Conservation (phyloP, 2,888 invertebrate species). For the Erynnis tages region DNA sequence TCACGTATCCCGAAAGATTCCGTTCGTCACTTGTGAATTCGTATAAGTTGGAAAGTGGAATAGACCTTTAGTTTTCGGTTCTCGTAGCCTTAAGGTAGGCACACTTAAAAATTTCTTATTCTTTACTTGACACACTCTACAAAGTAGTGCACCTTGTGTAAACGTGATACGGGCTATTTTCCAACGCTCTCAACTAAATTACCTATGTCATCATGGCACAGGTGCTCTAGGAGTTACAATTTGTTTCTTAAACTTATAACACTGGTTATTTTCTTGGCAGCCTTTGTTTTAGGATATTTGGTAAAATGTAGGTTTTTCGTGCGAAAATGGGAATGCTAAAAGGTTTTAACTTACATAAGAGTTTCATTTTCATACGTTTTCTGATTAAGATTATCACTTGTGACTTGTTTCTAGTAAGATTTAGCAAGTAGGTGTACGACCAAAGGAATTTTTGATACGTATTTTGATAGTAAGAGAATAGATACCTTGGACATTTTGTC, state of each 20-base stretch:
- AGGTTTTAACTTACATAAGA: no score
- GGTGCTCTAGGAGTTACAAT: conserved; percentile 22
- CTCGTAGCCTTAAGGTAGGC: not conserved
- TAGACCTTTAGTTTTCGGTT: conserved; percentile 9
- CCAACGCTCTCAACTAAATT: not conserved
- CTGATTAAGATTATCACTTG: no score
- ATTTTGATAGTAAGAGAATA: no score
- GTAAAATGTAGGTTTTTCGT: no score
- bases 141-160: not conserved
- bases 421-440: no score
- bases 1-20: no score
- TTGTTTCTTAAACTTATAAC: conserved; percentile 19
- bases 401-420: no score
- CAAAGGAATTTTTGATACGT: no score
- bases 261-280: conserved; percentile 4
- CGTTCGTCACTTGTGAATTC: not conserved
- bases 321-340: no score
- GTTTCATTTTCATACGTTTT: no score
- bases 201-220: conserved; percentile 17
- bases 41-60: not conserved
- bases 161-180: not conserved
- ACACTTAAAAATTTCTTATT: not conserved
- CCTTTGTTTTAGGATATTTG: conserved; percentile 4
- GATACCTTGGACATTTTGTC: no score
- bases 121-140: not conserved